These are phyloP conservation scores for Sinocyclocheilus anshuiensis DNA, from an alignment of 2,113 vertebrate species.

Conservation along the genomic window DNA sequence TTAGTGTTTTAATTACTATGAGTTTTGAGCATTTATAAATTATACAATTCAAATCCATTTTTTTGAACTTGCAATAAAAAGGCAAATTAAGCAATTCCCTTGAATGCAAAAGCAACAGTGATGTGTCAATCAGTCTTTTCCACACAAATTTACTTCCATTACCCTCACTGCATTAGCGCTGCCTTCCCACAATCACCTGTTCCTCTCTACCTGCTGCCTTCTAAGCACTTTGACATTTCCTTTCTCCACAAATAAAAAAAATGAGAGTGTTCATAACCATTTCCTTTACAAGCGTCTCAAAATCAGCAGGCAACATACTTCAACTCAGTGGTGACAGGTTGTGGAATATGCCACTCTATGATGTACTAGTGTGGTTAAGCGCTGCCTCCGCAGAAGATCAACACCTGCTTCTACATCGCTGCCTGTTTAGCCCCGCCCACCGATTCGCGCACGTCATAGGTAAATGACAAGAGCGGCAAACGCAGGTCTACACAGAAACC, in stretches of 20 bases:
- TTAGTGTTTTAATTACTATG: neutral
- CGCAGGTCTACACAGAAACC: too few relatives aligned
- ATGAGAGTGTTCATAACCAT: neutral
- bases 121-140: neutral
- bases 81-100: neutral
- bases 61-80: neutral
- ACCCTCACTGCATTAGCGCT: neutral
- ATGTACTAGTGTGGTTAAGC: too few relatives aligned
- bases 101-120: neutral
- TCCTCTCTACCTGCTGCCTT: constrained; percentile 1
- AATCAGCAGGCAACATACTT: constrained; percentile 1
- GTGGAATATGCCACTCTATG: too few relatives aligned
- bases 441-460: too few relatives aligned
- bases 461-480: too few relatives aligned
- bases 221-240: constrained; percentile 14
- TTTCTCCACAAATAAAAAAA: neutral
- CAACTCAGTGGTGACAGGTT: constrained; percentile 35
- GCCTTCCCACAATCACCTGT: neutral
- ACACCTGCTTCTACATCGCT: too few relatives aligned
- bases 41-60: neutral
- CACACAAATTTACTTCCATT: neutral
- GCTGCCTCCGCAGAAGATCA: too few relatives aligned
- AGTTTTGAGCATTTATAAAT: neutral
- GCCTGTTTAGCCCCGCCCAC: too few relatives aligned
- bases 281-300: constrained; percentile 9